phyloP scores from a whole-genome alignment of 1,140 invertebrate species.

The Leptinotarsa texana region DNA sequence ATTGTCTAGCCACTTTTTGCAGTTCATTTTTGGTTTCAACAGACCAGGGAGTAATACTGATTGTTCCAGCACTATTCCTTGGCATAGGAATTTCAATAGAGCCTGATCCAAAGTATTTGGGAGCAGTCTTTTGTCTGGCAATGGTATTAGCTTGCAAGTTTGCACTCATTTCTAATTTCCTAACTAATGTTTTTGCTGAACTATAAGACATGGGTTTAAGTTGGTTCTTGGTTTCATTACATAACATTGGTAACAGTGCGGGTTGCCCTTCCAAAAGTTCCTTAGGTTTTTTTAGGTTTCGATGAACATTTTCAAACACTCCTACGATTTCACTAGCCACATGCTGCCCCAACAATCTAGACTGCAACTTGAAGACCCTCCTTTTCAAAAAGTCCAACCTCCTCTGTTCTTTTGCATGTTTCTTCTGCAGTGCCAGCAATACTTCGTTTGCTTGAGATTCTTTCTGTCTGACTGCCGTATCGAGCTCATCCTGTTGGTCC shows the following conservation, averaged over 20 bases:
- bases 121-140: constrained; percentile 49
- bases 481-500: constrained; percentile 54
- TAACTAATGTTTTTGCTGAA: constrained; percentile 61
- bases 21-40: constrained; percentile 60
- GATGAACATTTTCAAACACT: constrained; percentile 72
- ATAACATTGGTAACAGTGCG: not conserved
- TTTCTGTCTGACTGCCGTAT: constrained; percentile 46
- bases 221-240: constrained; percentile 34
- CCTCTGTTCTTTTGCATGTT: constrained; percentile 69
- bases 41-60: constrained; percentile 59
- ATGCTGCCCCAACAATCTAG: constrained; percentile 72
- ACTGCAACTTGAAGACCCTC: constrained; percentile 75
- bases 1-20: constrained; percentile 68
- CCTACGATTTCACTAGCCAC: constrained; percentile 73
- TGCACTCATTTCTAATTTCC: constrained; percentile 59
- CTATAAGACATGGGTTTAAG: constrained; percentile 57
- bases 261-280: constrained; percentile 32
- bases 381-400: constrained; percentile 72
- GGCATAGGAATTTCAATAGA: constrained; percentile 58
- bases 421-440: constrained; percentile 53
- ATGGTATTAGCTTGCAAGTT: constrained; percentile 50
- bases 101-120: constrained; percentile 67
- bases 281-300: constrained; percentile 54
- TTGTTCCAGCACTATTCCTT: constrained; percentile 56
- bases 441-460: constrained; percentile 55